Conservation (phyloP, 2,888 invertebrate genomes). For the Drosophila infuscata region DNA sequence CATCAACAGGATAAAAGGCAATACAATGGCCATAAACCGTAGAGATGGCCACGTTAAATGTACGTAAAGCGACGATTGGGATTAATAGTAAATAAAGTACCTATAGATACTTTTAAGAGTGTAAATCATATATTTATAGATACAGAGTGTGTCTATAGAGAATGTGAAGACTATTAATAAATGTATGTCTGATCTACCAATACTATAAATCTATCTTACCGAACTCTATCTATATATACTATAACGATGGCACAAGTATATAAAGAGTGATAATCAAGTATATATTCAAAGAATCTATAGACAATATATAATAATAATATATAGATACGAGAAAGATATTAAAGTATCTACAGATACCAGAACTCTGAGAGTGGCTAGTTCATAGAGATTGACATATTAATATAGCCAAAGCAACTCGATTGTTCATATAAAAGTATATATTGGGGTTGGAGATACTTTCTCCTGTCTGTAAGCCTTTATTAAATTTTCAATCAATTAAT, state of each 20-base stretch:
- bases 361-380: not conserved
- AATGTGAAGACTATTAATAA: not conserved
- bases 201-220: not conserved
- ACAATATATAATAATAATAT: not conserved
- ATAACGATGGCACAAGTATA: not conserved
- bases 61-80: not conserved
- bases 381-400: accelerated
- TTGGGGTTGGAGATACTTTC: too few relatives aligned
- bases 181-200: not conserved
- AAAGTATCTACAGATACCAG: not conserved
- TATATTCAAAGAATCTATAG: not conserved
- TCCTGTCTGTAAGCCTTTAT: too few relatives aligned
- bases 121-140: not conserved
- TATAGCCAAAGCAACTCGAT: too few relatives aligned
- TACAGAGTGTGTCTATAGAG: not conserved
- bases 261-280: not conserved
- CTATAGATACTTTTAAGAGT: not conserved
- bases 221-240: too few relatives aligned
- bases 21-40: slow-evolving; percentile 11
- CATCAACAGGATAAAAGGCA: slow-evolving; percentile 44
- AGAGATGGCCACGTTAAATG: slow-evolving; percentile 2
- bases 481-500: not conserved
- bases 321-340: not conserved
- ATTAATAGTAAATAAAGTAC: slow-evolving; percentile 14
- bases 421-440: too few relatives aligned